A percentile compares a stretch with the other conserved stretches of the same genome.
These are phyloP conservation scores for Matsumurasca onukii DNA, from an alignment of 1,140 invertebrate genomes.

Conservation along the genomic window DNA sequence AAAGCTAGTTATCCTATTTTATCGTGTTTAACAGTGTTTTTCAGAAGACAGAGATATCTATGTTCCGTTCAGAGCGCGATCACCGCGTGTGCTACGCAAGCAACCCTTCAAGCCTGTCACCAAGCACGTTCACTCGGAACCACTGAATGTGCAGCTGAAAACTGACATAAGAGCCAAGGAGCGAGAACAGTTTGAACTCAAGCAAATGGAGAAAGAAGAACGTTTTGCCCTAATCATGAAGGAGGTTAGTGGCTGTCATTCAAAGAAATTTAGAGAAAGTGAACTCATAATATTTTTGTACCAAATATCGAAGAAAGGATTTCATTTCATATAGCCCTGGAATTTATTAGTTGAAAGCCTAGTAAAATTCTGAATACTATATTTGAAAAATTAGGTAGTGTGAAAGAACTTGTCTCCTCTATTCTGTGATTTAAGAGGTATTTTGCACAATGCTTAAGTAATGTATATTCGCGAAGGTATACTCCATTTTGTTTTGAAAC, in stretches of 20 bases:
- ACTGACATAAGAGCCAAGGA: constrained; percentile 51
- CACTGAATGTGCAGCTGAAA: constrained; percentile 50
- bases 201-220: constrained; percentile 48
- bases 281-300: too few relatives aligned
- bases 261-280: background rate
- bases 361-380: too few relatives aligned
- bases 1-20: too few relatives aligned
- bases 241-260: too few relatives aligned
- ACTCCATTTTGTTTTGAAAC: too few relatives aligned
- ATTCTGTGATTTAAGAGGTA: too few relatives aligned
- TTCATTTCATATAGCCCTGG: background rate
- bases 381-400: too few relatives aligned
- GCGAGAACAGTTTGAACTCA: constrained; percentile 50
- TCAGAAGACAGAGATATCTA: too few relatives aligned
- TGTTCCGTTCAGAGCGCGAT: constrained; percentile 53
- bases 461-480: too few relatives aligned
- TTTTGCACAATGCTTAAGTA: too few relatives aligned
- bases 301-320: background rate
- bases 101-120: constrained; percentile 54
- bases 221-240: constrained; percentile 43
- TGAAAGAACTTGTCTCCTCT: too few relatives aligned
- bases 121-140: constrained; percentile 34
- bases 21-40: too few relatives aligned
- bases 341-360: background rate
- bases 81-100: constrained; percentile 50